Conservation (phyloP, 2,888 invertebrate species). For the Platycnemis pennipes region DNA sequence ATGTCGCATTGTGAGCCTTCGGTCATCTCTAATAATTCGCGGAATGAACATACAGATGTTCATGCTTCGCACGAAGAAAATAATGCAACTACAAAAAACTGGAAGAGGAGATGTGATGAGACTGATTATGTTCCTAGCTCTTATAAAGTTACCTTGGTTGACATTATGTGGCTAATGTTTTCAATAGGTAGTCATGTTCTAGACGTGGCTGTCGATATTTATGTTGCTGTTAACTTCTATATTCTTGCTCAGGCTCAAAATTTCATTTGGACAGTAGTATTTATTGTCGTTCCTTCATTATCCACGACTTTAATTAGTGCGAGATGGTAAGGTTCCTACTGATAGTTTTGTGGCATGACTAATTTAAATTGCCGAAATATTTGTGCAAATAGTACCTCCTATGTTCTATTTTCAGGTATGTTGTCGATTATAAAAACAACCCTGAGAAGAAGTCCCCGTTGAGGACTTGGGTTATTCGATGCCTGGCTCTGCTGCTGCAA, state of each 20-base stretch:
- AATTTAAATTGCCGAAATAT: not conserved
- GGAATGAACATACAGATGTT: not conserved
- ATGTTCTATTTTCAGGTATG: conserved; percentile 80
- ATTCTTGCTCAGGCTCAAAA: conserved; percentile 81
- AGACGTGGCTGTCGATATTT: conserved; percentile 86
- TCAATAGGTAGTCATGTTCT: conserved; percentile 86
- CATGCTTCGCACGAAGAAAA: not conserved
- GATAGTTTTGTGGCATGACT: not conserved
- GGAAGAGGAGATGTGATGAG: conserved; percentile 78
- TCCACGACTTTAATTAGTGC: conserved; percentile 88
- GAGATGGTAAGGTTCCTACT: conserved; percentile 83
- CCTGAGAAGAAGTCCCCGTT: conserved; percentile 83
- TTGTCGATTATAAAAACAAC: conserved; percentile 80
- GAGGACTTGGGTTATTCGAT: conserved; percentile 82
- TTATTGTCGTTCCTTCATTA: conserved; percentile 87
- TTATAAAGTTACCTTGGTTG: conserved; percentile 82
- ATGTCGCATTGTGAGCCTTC: conserved; percentile 23
- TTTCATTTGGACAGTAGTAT: conserved; percentile 86
- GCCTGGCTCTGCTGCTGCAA: conserved; percentile 85
- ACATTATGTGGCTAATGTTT: conserved; percentile 84
- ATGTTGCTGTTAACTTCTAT: conserved; percentile 85
- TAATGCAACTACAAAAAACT: no score
- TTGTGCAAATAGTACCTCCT: not conserved
- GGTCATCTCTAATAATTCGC: not conserved
- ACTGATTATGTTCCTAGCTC: conserved; percentile 83